Evolutionary conservation across 2,797 vertebrate species (phyloP).

Genomic region (Arctocebus calabarensis): DNA sequence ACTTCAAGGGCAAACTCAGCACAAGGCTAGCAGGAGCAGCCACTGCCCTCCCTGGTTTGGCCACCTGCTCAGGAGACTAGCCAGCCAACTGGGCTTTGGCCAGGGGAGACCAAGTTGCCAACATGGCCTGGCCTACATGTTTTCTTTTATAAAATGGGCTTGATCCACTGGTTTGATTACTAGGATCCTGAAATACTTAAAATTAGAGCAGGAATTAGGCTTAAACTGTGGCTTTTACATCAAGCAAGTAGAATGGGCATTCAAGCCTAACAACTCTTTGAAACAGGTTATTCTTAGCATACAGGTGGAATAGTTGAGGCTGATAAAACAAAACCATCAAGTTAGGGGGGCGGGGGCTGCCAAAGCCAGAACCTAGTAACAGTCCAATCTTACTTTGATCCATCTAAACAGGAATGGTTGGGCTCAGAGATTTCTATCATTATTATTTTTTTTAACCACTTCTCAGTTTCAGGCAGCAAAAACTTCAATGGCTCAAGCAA

Average conservation of each 20-base stretch:
- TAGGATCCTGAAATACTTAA: constrained; percentile 5
- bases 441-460: neutral
- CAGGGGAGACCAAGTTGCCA: neutral
- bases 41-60: neutral
- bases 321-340: neutral
- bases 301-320: neutral
- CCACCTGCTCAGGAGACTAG: neutral
- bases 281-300: neutral
- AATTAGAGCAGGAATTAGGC: neutral
- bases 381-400: neutral
- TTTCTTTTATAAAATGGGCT: neutral
- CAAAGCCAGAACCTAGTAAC: neutral
- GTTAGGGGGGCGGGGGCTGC: neutral
- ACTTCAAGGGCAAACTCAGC: neutral
- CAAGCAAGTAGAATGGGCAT: neutral
- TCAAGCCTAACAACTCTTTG: neutral
- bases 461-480: neutral
- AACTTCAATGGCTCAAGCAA: neutral
- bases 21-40: neutral
- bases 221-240: neutral
- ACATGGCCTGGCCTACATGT: neutral
- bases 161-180: neutral
- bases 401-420: neutral
- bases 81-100: neutral
- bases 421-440: neutral